Percentiles rank a stretch among this genome's conserved stretches.
Conservation (phyloP, 1,140 invertebrate species). For the Eueides isabella region DNA sequence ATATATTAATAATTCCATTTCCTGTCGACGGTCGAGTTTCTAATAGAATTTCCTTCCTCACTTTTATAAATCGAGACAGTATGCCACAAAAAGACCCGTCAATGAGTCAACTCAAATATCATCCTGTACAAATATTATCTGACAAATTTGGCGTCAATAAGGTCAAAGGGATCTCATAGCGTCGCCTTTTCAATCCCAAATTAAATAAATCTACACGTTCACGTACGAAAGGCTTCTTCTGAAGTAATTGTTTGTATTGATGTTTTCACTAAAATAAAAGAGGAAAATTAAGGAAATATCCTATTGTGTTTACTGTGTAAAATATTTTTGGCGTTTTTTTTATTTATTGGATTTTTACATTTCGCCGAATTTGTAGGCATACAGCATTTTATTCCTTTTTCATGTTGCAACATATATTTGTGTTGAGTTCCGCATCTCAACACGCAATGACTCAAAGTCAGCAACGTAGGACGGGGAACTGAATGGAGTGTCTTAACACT, state of each 20-base stretch:
- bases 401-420: too few relatives aligned
- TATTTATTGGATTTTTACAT: too few relatives aligned
- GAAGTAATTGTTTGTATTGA: neutral
- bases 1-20: conserved; percentile 22
- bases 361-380: too few relatives aligned
- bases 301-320: too few relatives aligned
- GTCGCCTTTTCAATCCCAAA: neutral
- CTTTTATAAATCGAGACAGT: conserved; percentile 18
- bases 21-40: conserved; percentile 18
- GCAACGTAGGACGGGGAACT: too few relatives aligned
- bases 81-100: conserved; percentile 29
- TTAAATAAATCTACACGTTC: neutral
- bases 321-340: too few relatives aligned
- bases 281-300: too few relatives aligned
- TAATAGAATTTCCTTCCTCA: conserved; percentile 26
- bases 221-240: neutral
- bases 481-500: too few relatives aligned
- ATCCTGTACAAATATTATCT: conserved; percentile 25
- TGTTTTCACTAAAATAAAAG: too few relatives aligned
- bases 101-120: conserved; percentile 28
- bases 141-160: conserved; percentile 22
- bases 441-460: too few relatives aligned
- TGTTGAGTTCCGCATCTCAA: too few relatives aligned
- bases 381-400: too few relatives aligned
- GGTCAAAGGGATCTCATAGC: neutral